phyloP scores from a whole-genome alignment of 2,797 vertebrate genomes.

The Coregonus sp. region DNA sequence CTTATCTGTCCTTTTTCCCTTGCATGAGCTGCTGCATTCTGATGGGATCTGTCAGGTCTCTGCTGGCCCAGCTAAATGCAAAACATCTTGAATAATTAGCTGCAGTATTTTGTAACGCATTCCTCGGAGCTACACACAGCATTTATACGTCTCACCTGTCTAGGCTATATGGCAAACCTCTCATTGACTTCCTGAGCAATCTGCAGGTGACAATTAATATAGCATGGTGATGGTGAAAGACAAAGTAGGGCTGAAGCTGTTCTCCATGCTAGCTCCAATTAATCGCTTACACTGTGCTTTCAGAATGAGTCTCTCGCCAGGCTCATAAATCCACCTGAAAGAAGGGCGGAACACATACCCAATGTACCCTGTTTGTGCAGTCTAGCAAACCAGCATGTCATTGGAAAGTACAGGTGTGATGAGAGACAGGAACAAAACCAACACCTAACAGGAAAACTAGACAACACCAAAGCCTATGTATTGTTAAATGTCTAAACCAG shows the following conservation, averaged over 20 bases:
- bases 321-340: conserved; percentile 51
- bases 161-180: conserved; percentile 3
- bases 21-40: conserved; percentile 36
- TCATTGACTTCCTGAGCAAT: conserved; percentile 23
- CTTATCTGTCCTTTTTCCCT: conserved; percentile 46
- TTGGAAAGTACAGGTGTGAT: conserved; percentile 30
- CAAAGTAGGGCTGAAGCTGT: conserved; percentile 32
- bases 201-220: conserved; percentile 31
- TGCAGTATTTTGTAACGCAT: conserved; percentile 31
- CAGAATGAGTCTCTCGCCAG: conserved; percentile 34
- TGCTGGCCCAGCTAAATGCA: conserved; percentile 30
- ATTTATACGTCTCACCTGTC: conserved; percentile 32
- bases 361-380: conserved; percentile 36
- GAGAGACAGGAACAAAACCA: conserved; percentile 38
- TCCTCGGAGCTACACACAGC: conserved; percentile 14
- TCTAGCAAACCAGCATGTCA: conserved; percentile 32
- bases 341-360: conserved; percentile 35
- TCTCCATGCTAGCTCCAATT: conserved; percentile 46
- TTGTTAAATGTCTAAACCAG: background rate
- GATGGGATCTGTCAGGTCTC: conserved; percentile 39
- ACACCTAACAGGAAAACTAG: conserved; percentile 5
- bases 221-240: conserved; percentile 30
- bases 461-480: background rate
- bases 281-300: conserved; percentile 45
- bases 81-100: conserved; percentile 31